phyloP scores from a whole-genome alignment of 2,113 vertebrate genomes.

The Dasyprocta punctata region DNA sequence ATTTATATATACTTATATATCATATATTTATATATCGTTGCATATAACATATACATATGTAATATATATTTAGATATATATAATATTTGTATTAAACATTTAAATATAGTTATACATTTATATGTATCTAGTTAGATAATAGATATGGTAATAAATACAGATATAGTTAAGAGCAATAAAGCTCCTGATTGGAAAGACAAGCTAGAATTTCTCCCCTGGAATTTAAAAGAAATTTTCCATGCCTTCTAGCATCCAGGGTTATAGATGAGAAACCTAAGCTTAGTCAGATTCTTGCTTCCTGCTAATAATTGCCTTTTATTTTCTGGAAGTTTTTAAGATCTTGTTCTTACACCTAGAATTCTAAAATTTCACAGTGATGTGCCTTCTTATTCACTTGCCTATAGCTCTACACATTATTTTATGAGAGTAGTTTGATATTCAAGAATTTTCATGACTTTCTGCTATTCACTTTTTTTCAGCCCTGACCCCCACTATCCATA shows the following conservation, averaged over 20 bases:
- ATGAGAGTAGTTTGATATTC: background rate
- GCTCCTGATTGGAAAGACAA: background rate
- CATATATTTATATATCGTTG: background rate
- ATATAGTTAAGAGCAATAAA: background rate
- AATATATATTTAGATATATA: background rate
- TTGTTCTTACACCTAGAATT: background rate
- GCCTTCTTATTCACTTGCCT: slow-evolving; percentile 29
- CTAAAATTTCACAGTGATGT: background rate
- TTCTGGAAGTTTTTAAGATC: background rate
- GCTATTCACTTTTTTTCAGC: background rate
- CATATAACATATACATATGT: background rate
- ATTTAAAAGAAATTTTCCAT: background rate
- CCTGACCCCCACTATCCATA: background rate
- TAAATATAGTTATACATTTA: background rate
- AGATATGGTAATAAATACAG: background rate
- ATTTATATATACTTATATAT: background rate
- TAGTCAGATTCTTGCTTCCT: background rate
- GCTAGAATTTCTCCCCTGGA: background rate
- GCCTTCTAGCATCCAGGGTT: background rate
- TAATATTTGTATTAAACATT: background rate
- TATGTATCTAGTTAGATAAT: background rate
- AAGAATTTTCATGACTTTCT: background rate
- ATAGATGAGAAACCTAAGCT: background rate
- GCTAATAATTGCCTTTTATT: background rate
- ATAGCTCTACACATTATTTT: background rate